phyloP scores from a whole-genome alignment of 1,140 invertebrate genomes.

The Protaetia brevitarsis region DNA sequence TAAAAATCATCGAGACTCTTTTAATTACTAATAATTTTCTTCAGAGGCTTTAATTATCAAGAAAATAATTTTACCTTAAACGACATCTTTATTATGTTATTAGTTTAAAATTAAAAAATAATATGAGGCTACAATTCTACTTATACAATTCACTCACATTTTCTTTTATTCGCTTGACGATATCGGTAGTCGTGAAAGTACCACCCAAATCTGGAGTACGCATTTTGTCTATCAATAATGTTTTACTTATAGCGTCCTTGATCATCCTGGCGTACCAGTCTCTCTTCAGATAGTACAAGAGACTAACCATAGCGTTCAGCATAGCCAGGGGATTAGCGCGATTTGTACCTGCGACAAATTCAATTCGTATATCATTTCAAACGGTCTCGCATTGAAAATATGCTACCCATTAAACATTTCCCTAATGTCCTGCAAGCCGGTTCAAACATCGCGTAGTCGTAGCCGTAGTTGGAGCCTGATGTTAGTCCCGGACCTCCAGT shows the following conservation, averaged over 20 bases:
- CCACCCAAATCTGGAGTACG: slow-evolving; percentile 63
- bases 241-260: slow-evolving; percentile 70
- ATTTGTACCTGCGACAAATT: slow-evolving; percentile 54
- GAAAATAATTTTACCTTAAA: too few species aligned
- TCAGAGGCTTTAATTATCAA: too few species aligned
- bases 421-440: slow-evolving; percentile 9
- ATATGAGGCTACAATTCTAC: too few species aligned
- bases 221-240: slow-evolving; percentile 74
- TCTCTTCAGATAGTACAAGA: slow-evolving; percentile 84
- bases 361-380: background rate
- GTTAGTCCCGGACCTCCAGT: slow-evolving; percentile 61
- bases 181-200: slow-evolving; percentile 27
- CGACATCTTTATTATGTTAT: too few species aligned
- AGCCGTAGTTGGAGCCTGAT: background rate
- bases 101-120: too few species aligned
- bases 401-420: slow-evolving; percentile 2
- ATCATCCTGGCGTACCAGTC: slow-evolving; percentile 75
- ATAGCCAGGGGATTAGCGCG: slow-evolving; percentile 96
- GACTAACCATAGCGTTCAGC: slow-evolving; percentile 87
- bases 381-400: background rate
- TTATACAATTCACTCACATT: slow-evolving; percentile 22
- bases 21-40: too few species aligned
- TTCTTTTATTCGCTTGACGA: slow-evolving; percentile 35
- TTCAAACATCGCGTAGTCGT: slow-evolving; percentile 14
- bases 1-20: too few species aligned